Evolutionary conservation across 2,888 invertebrate species (phyloP).

Genomic region (Agriotes lineatus): DNA sequence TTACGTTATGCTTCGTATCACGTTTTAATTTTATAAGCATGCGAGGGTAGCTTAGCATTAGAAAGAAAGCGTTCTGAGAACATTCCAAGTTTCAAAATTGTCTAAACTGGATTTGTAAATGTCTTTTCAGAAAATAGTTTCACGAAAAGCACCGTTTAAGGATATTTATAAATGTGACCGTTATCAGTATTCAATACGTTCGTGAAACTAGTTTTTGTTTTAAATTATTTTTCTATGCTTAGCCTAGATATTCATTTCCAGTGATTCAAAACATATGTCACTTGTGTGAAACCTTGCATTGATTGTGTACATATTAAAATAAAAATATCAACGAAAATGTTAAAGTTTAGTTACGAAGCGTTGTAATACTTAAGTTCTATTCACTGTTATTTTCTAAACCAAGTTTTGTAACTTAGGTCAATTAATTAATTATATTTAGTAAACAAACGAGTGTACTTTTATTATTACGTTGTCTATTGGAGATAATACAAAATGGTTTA

Average conservation of each 20-base stretch:
- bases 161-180: slow-evolving; percentile 31
- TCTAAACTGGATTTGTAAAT: slow-evolving; percentile 18
- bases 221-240: slow-evolving; percentile 36
- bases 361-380: slow-evolving; percentile 15
- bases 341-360: slow-evolving; percentile 22
- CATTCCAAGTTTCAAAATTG: background rate
- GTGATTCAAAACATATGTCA: slow-evolving; percentile 15
- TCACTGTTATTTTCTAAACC: slow-evolving; percentile 15
- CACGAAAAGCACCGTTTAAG: slow-evolving; percentile 34
- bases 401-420: slow-evolving; percentile 35
- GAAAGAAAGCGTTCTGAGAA: background rate
- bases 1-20: slow-evolving; percentile 1
- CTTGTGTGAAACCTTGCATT: slow-evolving; percentile 29
- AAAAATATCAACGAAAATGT: slow-evolving; percentile 31
- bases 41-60: background rate
- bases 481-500: slow-evolving; percentile 19
- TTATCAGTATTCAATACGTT: slow-evolving; percentile 33
- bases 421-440: slow-evolving; percentile 45
- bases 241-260: slow-evolving; percentile 28
- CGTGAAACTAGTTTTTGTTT: slow-evolving; percentile 35
- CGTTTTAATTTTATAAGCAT: slow-evolving; percentile 6
- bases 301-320: slow-evolving; percentile 25
- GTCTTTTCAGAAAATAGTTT: slow-evolving; percentile 33
- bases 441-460: slow-evolving; percentile 49
- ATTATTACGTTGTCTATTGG: slow-evolving; percentile 35